phyloP scores from a whole-genome alignment of 2,888 invertebrate genomes.

The Spisula subtruncata region DNA sequence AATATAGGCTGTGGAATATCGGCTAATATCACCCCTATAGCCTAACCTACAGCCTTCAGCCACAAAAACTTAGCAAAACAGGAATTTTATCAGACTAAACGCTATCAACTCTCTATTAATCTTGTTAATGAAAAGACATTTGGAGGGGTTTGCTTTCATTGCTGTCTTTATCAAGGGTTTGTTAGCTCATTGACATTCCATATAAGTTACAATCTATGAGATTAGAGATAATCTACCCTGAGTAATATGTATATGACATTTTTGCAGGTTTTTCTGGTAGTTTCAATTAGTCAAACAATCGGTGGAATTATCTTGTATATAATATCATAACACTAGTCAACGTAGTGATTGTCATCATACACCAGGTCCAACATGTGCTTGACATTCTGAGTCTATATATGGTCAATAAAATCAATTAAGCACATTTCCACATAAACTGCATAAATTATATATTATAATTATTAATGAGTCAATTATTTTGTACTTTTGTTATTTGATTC shows the following conservation, averaged over 20 bases:
- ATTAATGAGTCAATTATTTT: no score
- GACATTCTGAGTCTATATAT: not conserved
- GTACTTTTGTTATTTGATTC: not conserved
- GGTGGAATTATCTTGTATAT: not conserved
- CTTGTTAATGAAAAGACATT: conserved; percentile 33
- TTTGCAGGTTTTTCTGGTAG: not conserved
- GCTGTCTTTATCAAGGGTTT: conserved; percentile 6
- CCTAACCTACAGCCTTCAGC: not conserved
- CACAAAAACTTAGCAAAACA: not conserved
- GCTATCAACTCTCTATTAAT: conserved; percentile 28
- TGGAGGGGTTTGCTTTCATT: conserved; percentile 25
- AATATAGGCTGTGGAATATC: not conserved
- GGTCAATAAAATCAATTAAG: not conserved
- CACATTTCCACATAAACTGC: not conserved
- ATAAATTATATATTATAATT: not conserved
- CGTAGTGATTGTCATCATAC: not conserved
- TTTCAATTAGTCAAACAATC: not conserved
- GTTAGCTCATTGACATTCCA: conserved; percentile 31
- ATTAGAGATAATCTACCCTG: not conserved
- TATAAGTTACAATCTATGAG: conserved; percentile 20
- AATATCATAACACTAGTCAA: no score
- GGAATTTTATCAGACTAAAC: conserved; percentile 45
- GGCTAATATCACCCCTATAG: not conserved
- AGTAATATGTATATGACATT: conserved; percentile 7
- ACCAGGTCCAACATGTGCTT: not conserved